phyloP scores from a whole-genome alignment of 37 sponge, comb jelly and placozoan genomes.

The Cladorhizidae sp. region DNA sequence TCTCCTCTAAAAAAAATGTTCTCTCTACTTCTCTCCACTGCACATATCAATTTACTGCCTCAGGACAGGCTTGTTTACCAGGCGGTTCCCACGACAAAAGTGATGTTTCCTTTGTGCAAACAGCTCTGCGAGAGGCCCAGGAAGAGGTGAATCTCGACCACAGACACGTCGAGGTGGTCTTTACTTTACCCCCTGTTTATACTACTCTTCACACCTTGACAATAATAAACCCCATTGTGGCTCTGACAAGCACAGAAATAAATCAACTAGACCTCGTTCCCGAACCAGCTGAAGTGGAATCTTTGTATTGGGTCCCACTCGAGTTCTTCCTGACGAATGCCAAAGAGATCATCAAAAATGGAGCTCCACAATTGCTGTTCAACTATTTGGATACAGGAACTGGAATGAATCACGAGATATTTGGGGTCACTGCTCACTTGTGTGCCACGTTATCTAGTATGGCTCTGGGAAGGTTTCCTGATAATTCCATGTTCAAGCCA shows the following conservation, averaged over 20 bases:
- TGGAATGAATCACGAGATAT: conserved; percentile 10
- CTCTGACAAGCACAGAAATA: neutral
- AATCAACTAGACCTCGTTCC: conserved; percentile 27
- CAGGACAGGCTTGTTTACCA: conserved; percentile 67
- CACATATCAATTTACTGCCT: neutral
- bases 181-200: conserved; percentile 18
- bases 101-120: conserved; percentile 19
- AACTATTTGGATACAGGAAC: conserved; percentile 3
- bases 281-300: conserved; percentile 43
- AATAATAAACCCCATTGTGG: conserved; percentile 27
- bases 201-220: neutral
- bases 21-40: neutral
- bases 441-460: conserved; percentile 26
- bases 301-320: conserved; percentile 57
- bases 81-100: conserved; percentile 51
- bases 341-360: neutral
- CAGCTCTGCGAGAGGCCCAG: conserved; percentile 70
- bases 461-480: conserved; percentile 19
- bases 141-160: conserved; percentile 59
- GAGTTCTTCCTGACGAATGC: conserved; percentile 12
- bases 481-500: neutral
- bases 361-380: neutral
- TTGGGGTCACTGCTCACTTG: conserved; percentile 46
- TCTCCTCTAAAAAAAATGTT: neutral
- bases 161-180: conserved; percentile 21